Evolutionary conservation across 2,113 vertebrate genomes (phyloP), one percentile per base, ranked within the genome.

Genomic region (Oryzias melastigma): DNA sequence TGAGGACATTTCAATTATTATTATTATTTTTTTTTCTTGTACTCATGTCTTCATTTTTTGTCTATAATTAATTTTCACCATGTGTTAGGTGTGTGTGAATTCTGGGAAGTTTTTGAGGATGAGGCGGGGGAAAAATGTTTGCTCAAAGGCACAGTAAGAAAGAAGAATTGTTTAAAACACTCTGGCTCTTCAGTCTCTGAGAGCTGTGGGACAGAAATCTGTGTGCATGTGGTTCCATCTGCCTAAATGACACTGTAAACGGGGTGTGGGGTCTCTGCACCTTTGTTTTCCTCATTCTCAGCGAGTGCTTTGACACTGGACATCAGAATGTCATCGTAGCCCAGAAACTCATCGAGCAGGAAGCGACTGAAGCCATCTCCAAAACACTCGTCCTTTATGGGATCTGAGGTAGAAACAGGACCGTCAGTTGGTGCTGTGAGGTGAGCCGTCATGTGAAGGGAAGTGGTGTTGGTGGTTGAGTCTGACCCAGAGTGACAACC

Each of bases 301-400:
- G 97, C 97, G 7, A 98, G 90, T 20, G 97, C 96, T 78, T 99
- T 99, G 56, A 99, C 97, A 0, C 97, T 99, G 14, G 96, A 98
- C 97, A 99, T 99, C 63, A 99, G 91, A 68, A 99, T 96, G 87
- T 99, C 97, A 0, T 98, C 97, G 0, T 98, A 98, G 19, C 97
- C 97, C 61, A 99, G 86, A 62, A 98, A 98, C 83, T 98, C 96
- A 0, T 98, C 97, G 27, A 99, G 83, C 76, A 99, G 84, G 19
- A 99, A 93, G 53, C 97, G 97, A 55, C 97, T 99, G 85, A 99
- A 98, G 20, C 95, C 89, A 62, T 98, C 97, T 5, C 97, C 97
- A 10, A 99, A 99, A 82, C 97, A 99, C 87, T 95, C 94, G 73
- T 98, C 97, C 68, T 95, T 94, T 5, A 92, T 93, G 3, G 97